Evolutionary conservation across 2,888 invertebrate species (phyloP).

Genomic region (Dryadula phaetusa): DNA sequence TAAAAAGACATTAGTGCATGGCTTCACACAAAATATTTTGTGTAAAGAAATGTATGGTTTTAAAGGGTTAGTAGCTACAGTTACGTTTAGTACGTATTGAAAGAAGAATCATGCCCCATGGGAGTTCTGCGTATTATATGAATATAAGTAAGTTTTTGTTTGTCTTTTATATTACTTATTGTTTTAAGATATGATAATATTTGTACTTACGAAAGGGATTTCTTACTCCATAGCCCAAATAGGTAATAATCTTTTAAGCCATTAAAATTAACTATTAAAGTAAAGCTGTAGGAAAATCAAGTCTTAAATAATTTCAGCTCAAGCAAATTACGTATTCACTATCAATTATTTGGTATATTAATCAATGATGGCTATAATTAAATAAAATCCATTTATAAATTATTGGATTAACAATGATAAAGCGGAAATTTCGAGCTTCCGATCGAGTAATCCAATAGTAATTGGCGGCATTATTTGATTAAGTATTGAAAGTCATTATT

Average conservation of each 20-base stretch:
- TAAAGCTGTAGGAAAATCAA: not conserved
- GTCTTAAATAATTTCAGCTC: not conserved
- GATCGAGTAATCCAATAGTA: slow-evolving; percentile 33
- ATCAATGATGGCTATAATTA: slow-evolving; percentile 31
- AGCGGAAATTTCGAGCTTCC: slow-evolving; percentile 33
- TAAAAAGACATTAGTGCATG: slow-evolving; percentile 35
- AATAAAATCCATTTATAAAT: slow-evolving; percentile 42
- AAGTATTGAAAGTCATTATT: slow-evolving; percentile 29
- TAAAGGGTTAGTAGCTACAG: not conserved
- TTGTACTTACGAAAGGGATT: no score
- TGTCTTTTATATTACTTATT: not conserved
- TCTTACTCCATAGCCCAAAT: no score
- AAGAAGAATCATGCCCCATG: no score
- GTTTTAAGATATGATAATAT: not conserved
- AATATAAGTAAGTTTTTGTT: no score
- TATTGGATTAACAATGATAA: slow-evolving; percentile 41
- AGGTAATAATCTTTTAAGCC: no score
- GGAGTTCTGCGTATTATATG: no score
- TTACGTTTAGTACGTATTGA: slow-evolving; percentile 9
- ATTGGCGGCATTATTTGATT: slow-evolving; percentile 33
- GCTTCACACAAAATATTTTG: slow-evolving; percentile 33
- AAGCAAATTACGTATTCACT: slow-evolving; percentile 2
- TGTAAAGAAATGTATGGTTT: slow-evolving; percentile 22
- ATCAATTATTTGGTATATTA: slow-evolving; percentile 28
- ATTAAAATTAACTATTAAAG: not conserved